A percentile compares a stretch with the other conserved stretches of the same genome.
These are phyloP conservation scores for Atethmia centrago DNA, from an alignment of 2,888 invertebrate genomes.

Conservation along the genomic window DNA sequence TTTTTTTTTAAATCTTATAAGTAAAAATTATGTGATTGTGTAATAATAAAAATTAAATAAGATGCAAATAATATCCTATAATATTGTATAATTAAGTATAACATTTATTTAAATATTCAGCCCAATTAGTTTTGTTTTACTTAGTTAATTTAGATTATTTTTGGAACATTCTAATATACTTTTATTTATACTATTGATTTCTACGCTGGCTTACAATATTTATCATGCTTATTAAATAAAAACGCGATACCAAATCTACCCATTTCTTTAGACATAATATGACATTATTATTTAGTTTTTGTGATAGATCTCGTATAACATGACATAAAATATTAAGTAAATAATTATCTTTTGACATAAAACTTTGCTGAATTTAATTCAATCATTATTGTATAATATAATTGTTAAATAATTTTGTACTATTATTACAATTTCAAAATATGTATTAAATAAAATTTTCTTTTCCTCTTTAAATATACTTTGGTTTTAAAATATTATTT, in stretches of 20 bases:
- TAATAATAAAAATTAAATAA: not conserved
- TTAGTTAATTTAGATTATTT: conserved; percentile 14
- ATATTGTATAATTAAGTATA: conserved; percentile 3
- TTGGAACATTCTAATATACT: conserved; percentile 42
- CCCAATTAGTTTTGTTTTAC: conserved; percentile 38
- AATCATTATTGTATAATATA: conserved; percentile 39
- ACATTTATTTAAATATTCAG: conserved; percentile 47
- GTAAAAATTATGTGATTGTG: conserved; percentile 34
- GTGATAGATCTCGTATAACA: conserved; percentile 26
- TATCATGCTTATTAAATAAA: conserved; percentile 26
- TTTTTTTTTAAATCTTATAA: conserved; percentile 16
- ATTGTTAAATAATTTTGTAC: conserved; percentile 65
- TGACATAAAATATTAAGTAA: conserved; percentile 44
- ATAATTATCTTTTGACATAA: conserved; percentile 45
- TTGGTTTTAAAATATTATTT: conserved; percentile 61
- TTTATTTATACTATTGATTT: conserved; percentile 42
- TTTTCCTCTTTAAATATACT: conserved; percentile 52
- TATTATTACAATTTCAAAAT: conserved; percentile 59
- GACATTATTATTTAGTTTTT: conserved; percentile 7
- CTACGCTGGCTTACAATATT: conserved; percentile 40
- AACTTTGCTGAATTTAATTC: conserved; percentile 56
- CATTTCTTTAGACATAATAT: conserved; percentile 1
- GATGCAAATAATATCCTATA: conserved; percentile 10
- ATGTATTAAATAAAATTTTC: conserved; percentile 57
- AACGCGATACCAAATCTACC: conserved; percentile 27